Evolutionary conservation across 2,888 invertebrate genomes (phyloP).

Genomic region (Eledona agricola): DNA sequence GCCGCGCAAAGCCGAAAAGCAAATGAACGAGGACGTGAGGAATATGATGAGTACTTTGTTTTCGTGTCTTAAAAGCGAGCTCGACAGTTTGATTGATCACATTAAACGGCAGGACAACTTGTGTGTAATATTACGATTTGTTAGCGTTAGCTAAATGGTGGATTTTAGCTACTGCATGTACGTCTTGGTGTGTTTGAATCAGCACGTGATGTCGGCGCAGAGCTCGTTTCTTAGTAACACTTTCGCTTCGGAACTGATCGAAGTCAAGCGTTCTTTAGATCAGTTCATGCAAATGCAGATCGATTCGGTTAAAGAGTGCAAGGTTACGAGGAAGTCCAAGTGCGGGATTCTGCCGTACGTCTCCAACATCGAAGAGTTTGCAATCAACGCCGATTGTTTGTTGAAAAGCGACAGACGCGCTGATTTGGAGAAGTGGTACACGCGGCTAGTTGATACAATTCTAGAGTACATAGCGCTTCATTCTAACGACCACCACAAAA

Average conservation of each 20-base stretch:
- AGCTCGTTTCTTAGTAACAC: constrained; percentile 89
- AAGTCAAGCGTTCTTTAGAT: constrained; percentile 91
- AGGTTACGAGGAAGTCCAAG: constrained; percentile 77
- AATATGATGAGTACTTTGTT: constrained; percentile 91
- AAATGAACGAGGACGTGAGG: constrained; percentile 80
- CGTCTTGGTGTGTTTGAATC: constrained; percentile 88
- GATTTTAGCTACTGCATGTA: constrained; percentile 88
- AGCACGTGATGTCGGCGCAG: constrained; percentile 91
- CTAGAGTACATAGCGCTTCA: constrained; percentile 83
- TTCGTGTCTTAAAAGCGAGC: constrained; percentile 84
- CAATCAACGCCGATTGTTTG: constrained; percentile 85
- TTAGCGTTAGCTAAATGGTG: constrained; percentile 15
- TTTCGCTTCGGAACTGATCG: constrained; percentile 85
- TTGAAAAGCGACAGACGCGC: constrained; percentile 88
- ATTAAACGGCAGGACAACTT: constrained; percentile 90
- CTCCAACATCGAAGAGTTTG: constrained; percentile 89
- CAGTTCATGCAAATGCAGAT: constrained; percentile 87
- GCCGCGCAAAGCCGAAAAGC: constrained; percentile 71
- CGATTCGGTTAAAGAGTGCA: constrained; percentile 81
- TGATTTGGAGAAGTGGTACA: constrained; percentile 93
- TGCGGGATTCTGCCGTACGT: constrained; percentile 92
- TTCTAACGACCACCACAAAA: constrained; percentile 86
- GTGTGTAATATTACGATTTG: constrained; percentile 62
- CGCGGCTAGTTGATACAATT: constrained; percentile 81
- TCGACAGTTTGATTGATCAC: constrained; percentile 84